Base-by-base conservation (phyloP, 2,888 invertebrate species). In the Caenorhabditis uteleia region DNA sequence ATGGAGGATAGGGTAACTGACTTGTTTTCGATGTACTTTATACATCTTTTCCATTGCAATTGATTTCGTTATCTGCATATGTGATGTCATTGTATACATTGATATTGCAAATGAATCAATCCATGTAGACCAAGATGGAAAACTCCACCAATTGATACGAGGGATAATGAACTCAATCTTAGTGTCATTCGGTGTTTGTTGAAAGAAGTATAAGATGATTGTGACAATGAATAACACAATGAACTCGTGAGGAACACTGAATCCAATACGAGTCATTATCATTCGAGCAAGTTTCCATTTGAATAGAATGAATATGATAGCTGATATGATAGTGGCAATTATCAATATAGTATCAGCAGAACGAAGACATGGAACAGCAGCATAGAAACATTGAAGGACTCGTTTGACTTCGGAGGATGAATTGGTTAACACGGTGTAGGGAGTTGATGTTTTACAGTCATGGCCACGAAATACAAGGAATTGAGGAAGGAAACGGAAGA, bases 11-110 rank as follows among this genome's bases (percentile, higher is more conserved):
- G 10, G n/a, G 7, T 16, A 21, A 46, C 26, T 12, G 12, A 43
- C 65, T 54, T 73, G 73, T 27, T 73, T 73, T 20, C 68, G 36
- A 27, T 66, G 56, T 16, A 73, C 66, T 48, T 62, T 66, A 29
- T 70, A 62, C 66, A 60, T 68, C 36, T 70, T 73, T 44, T 66
- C 65, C 27, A 55, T 51, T 16, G 65, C 62, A 18, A 73, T 70
- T 1, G 53, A 55, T 26, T 53, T 66, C 20, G 68, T 48, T 6
- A 67, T 70, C 18, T 60, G 50, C 49, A 64, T 54, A 44, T 73
- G 73, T 1, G 66, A 54, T 4, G 68, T 59, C 47, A 70, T 59
- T 6, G 65, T 34, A 34, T 68, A 73, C 10, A 73, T 59, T 20
- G 70, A 55, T 10, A 73, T 70, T 12, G 70, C 61, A 12, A 70